Evolutionary conservation across 2,113 vertebrate genomes (phyloP), one percentile per base, ranked within the genome.

Genomic region (Dipodomys ordii): DNA sequence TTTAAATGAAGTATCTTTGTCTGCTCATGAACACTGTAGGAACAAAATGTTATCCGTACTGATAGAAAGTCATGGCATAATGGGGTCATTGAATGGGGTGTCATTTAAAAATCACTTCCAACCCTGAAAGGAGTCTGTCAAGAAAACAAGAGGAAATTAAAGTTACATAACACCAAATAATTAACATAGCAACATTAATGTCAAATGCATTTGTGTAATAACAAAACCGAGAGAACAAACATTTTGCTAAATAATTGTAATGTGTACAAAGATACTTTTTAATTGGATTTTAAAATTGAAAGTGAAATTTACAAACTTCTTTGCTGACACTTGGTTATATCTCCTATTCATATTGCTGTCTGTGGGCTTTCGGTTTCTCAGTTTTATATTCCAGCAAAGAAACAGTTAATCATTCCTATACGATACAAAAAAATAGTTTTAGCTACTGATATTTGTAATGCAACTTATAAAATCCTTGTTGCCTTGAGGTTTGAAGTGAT

Each of bases 401-500:
- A 81, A 89, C 74, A 11, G 53, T 93, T 92, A 95, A 53, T 83
- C 23, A 92, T 83, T 82, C 10, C 2, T 82, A 19, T 79, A 64
- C 87, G 53, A 60, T 92, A n/a, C 85, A 57, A 93, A 86, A 86
- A 87, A 80, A 32, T 46, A 32, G 46, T 94, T 49, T 87, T 79
- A 80, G 78, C 13, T 30, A 27, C 7, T 84, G 28, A n/a, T 83
- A 90, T 87, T 95, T 93, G 20, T 83, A 94, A 91, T 91, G 35
- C 88, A 68, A 88, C 32, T 88, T 95, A 83, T 18, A 91, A 93
- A 94, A 83, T 67, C 27, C 44, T 22, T 80, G 62, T 95, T 95
- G 60, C 67, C 81, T 94, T 93, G 60, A 90, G 73, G 10, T 93
- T 91, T 94, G 53, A 25, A 89, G 71, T 91, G n/a, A 93, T 95